These are phyloP conservation scores for Kradibia gibbosae DNA, from an alignment of 1,140 invertebrate species.

Conservation along the genomic window DNA sequence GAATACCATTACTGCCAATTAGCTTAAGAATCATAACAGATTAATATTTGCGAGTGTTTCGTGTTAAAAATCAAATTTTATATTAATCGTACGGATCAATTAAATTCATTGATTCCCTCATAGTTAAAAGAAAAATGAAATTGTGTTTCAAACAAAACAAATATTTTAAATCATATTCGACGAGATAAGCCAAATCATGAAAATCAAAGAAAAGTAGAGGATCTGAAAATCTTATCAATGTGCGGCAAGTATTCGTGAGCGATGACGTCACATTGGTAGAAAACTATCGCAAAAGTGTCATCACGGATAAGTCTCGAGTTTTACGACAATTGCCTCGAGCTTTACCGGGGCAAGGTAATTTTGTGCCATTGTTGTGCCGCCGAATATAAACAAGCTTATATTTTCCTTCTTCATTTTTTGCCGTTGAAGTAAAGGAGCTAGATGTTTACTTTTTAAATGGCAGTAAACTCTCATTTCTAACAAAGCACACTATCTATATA, in stretches of 20 bases:
- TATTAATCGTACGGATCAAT: not conserved
- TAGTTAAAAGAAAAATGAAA: not conserved
- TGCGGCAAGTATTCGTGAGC: not conserved
- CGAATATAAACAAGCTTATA: slow-evolving; percentile 10
- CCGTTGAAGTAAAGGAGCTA: not conserved
- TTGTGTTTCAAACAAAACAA: not conserved
- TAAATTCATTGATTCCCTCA: not conserved
- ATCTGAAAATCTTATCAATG: slow-evolving; percentile 12
- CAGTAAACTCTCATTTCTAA: not conserved
- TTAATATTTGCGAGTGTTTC: too few relatives aligned
- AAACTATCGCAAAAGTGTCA: slow-evolving; percentile 37
- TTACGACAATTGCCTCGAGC: slow-evolving; percentile 22
- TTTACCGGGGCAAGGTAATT: slow-evolving; percentile 28
- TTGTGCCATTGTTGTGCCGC: slow-evolving; percentile 10
- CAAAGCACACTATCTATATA: not conserved
- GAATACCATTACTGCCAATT: too few relatives aligned
- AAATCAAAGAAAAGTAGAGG: slow-evolving; percentile 11
- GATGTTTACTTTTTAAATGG: slow-evolving; percentile 6
- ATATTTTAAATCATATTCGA: not conserved
- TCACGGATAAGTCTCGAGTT: slow-evolving; percentile 3
- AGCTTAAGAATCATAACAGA: too few relatives aligned
- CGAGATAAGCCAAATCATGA: slow-evolving; percentile 19
- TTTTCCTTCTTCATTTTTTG: not conserved
- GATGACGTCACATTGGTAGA: slow-evolving; percentile 8
- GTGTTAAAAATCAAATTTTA: too few relatives aligned